These are phyloP conservation scores for human (Homo sapiens) DNA, from an alignment of 2,113 vertebrate species.

Conservation along the genomic window GRCh38 chr2:105863501-105864000, in stretches of 20 bases:
- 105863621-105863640: too few relatives aligned
- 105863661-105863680: too few relatives aligned
- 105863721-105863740: accelerated
- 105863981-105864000: neutral
- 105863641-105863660: neutral
- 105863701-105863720: neutral
- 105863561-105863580: neutral
- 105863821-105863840: neutral
- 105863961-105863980: too few relatives aligned
- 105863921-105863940: neutral
- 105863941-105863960: neutral
- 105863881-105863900: neutral
- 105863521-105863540: neutral
- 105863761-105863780: too few relatives aligned
- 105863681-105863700: neutral
- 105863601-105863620: neutral
- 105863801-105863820: neutral
- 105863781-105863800: neutral
- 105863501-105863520: neutral
- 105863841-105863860: neutral
- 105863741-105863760: too few relatives aligned
- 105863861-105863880: neutral
- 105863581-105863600: neutral
- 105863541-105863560: neutral
- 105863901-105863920: neutral